These are phyloP conservation scores for Engraulis encrasicolus DNA, from an alignment of 2,113 vertebrate genomes.

Conservation along the genomic window DNA sequence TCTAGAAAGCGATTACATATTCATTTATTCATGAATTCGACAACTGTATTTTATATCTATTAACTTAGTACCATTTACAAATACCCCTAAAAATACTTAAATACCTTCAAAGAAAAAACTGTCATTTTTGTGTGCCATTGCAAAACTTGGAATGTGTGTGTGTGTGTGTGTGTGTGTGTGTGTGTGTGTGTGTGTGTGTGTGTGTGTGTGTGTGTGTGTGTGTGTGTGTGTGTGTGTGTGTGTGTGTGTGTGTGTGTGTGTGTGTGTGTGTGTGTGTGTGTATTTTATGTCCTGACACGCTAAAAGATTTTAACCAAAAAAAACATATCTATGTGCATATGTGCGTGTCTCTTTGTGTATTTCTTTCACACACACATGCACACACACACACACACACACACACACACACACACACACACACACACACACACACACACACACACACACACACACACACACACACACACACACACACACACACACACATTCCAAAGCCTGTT, in stretches of 20 bases:
- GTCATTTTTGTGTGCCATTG: too few relatives aligned
- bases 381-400: slow-evolving; percentile 15
- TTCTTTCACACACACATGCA: too few relatives aligned
- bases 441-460: slow-evolving; percentile 20
- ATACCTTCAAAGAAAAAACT: too few relatives aligned
- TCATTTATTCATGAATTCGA: too few relatives aligned
- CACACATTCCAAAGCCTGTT: slow-evolving; percentile 44
- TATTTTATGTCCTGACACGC: too few relatives aligned
- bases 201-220: not conserved
- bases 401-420: slow-evolving; percentile 6
- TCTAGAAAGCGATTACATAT: too few relatives aligned
- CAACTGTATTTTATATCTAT: too few relatives aligned
- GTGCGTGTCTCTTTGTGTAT: not conserved
- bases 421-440: slow-evolving; percentile 32
- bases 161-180: not conserved
- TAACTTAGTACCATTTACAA: too few relatives aligned
- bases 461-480: slow-evolving; percentile 26
- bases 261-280: too few relatives aligned
- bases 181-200: not conserved
- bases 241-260: too few relatives aligned
- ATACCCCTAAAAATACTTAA: too few relatives aligned
- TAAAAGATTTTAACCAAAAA: too few relatives aligned
- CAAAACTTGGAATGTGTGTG: not conserved
- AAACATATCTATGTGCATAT: not conserved
- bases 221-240: not conserved